Evolutionary conservation across 2,888 invertebrate species (phyloP), one percentile per base, ranked within the genome.

Genomic region (Hemaris fuciformis): DNA sequence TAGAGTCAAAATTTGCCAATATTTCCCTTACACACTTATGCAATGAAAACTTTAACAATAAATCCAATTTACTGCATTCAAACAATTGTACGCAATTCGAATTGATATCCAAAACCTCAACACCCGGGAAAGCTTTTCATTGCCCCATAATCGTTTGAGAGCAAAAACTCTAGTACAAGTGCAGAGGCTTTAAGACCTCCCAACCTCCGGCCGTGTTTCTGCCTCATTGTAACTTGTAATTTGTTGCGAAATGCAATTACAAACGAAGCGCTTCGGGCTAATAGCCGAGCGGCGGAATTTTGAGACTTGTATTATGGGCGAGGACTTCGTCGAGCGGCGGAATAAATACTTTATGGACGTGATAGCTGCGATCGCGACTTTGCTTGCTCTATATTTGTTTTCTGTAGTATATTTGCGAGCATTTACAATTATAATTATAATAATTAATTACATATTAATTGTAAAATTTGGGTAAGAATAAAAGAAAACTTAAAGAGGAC

Each of bases 191-290:
- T 41, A 43, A 57, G 57, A 25, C 27, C 38, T 38, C 38, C 27
- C 18, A 53, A 53, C 38, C 53, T 60, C 34, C 48, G n/a, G 25
- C 18, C 53, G 7, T 48, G 60, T 60, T 60, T 38, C 38, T 53
- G 41, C 60, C 80, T 85, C 86, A 82, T 87, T 81, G 82, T 78
- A 84, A 88, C 80, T 88, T 87, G 83, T 87, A 88, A 87, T 88
- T 88, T 88, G 88, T 88, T 87, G 79, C 74, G 78, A 82, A 88
- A 88, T 78, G 83, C 85, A 88, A 88, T 88, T 88, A 88, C 83
- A 74, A 72, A 80, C 80, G 74, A 78, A 80, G 81, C 81, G 80
- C 75, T 69, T 69, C 31, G 53, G 72, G 77, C 77, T 85, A 83
- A 86, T 87, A 84, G 83, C 78, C 74, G 68, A 53, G 67, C 67